Base-by-base conservation (phyloP, 2,113 vertebrate genomes). In the Heterotis niloticus region DNA sequence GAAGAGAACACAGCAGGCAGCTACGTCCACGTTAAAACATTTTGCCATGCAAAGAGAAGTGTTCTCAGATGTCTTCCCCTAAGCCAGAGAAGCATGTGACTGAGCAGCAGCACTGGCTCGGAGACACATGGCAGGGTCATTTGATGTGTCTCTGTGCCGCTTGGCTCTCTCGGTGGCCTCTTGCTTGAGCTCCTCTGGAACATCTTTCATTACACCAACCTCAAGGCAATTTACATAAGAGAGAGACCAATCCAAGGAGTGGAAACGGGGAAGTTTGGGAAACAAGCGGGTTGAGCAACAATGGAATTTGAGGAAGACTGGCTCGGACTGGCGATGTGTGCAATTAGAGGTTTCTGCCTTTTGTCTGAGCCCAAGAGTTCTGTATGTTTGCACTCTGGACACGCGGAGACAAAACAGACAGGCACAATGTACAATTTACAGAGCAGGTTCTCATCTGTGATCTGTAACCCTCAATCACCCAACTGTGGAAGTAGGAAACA, bases 261-360 rank as follows among this genome's bases (percentile, higher is more conserved):
- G 56, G 4, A 26, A 79, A 64, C 64, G 16, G 20, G 59, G 29
- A 62, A 79, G 69, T 16, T 1, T 7, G 44, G 62, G 44, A 11
- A 5, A 28, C 56, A 52, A 1, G 4, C 12, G 62, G 70, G 51
- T 34, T 57, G 77, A 73, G 34, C 51, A 66, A 0, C 26, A 0
- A 28, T 66, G 64, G 71, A 75, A 75, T 67, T 56, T 44, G 71
- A 28, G 11, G 62, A 80, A 59, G 26, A 78, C 52, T 57, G 12
- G 17, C 44, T 44, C 64, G 5, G 51, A 59, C 34, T 5, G 24
- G 5, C 17, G 18, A 51, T 75, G 51, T 64, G 18, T 68, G 20
- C 64, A 59, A 80, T 80, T 75, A 68, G 34, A 75, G 78, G 64
- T 59, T 66, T 74, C 64, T 17, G 2, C 54, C 62, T 34, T 56